A percentile compares a stretch with the other conserved stretches of the same genome.
Conservation (phyloP, 1,140 invertebrate genomes). For the Conus betulinus region DNA sequence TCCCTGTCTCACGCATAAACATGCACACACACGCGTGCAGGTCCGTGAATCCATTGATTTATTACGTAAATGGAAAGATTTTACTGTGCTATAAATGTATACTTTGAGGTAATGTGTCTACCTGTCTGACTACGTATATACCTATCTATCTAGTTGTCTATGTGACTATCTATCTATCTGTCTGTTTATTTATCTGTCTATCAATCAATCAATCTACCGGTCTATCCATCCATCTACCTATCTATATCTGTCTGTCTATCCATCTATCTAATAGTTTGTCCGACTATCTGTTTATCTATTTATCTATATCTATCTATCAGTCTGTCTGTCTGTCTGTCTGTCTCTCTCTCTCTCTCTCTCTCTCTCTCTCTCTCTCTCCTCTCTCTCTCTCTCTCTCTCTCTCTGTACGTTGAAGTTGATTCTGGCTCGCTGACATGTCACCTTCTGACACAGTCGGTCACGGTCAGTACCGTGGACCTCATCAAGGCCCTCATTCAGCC, state of each 20-base stretch:
- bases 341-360: slow-evolving; percentile 8
- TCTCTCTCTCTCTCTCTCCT: not conserved
- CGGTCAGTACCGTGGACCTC: too few relatives aligned
- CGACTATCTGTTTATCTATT: not conserved
- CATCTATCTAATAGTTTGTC: not conserved
- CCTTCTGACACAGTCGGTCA: too few relatives aligned
- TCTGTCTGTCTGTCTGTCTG: not conserved
- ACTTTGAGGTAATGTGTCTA: too few relatives aligned
- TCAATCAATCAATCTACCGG: too few relatives aligned
- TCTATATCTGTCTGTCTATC: not conserved
- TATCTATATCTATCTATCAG: too few relatives aligned
- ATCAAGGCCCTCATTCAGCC: too few relatives aligned
- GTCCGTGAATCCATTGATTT: too few relatives aligned
- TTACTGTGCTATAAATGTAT: too few relatives aligned
- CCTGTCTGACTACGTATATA: too few relatives aligned
- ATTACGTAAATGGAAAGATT: too few relatives aligned
- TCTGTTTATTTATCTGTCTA: not conserved
- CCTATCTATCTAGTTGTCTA: not conserved
- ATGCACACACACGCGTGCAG: not conserved
- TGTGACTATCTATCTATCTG: slow-evolving; percentile 17
- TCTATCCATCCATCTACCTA: slow-evolving; percentile 2
- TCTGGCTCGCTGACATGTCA: too few relatives aligned
- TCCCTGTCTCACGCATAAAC: not conserved
- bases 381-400: not conserved
- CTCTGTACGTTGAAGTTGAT: not conserved